These are phyloP conservation scores for Bergia sp. DNA, from an alignment of 92 coral and sea anemone species.

Conservation along the genomic window DNA sequence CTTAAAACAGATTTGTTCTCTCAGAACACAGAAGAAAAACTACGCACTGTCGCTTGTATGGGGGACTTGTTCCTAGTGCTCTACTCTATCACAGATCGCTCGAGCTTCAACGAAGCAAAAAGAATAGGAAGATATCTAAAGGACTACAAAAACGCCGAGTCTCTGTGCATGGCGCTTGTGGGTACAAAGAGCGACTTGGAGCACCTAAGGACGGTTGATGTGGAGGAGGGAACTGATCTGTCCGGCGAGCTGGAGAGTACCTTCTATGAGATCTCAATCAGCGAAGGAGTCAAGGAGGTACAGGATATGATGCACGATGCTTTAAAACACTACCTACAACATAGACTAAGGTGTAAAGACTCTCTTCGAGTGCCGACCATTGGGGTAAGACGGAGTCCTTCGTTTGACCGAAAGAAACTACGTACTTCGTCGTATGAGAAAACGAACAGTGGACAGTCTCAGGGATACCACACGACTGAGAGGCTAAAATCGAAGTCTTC, in stretches of 20 bases:
- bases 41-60: slow-evolving; percentile 54
- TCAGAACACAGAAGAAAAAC: slow-evolving; percentile 68
- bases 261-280: slow-evolving; percentile 67
- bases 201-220: slow-evolving; percentile 62
- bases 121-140: slow-evolving; percentile 62
- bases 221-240: slow-evolving; percentile 63
- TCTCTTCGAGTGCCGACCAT: slow-evolving; percentile 52
- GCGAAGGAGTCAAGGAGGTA: slow-evolving; percentile 64
- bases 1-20: neutral
- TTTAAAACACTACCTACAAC: slow-evolving; percentile 51
- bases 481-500: slow-evolving; percentile 26
- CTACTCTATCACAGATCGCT: slow-evolving; percentile 71
- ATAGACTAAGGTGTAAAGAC: slow-evolving; percentile 46
- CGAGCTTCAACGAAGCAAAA: slow-evolving; percentile 68
- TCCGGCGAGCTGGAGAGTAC: slow-evolving; percentile 65
- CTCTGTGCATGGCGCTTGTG: slow-evolving; percentile 63
- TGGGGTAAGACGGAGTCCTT: slow-evolving; percentile 51
- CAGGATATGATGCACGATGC: slow-evolving; percentile 61
- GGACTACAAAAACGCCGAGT: slow-evolving; percentile 55
- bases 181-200: slow-evolving; percentile 73
- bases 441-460: neutral
- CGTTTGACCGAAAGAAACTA: slow-evolving; percentile 47
- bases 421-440: slow-evolving; percentile 36
- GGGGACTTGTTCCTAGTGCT: slow-evolving; percentile 61
- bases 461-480: slow-evolving; percentile 12